Conservation (phyloP, 2,888 invertebrate species). For the Cyclophora punctaria region DNA sequence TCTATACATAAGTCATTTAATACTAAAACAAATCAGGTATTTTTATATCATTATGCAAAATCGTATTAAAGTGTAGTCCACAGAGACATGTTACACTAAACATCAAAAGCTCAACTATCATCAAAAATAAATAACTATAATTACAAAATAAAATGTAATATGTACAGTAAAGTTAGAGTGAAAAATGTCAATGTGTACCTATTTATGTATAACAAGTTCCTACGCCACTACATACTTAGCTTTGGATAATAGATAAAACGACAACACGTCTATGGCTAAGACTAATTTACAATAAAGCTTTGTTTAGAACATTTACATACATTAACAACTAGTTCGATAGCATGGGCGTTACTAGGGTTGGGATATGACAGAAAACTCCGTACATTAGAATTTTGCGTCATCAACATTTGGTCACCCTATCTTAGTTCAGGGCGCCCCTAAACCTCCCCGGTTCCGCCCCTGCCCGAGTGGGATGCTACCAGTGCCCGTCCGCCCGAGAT, state of each 20-base stretch:
- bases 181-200: slow-evolving; percentile 26
- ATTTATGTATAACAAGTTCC: slow-evolving; percentile 42
- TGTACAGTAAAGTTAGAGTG: slow-evolving; percentile 43
- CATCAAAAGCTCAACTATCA: slow-evolving; percentile 55
- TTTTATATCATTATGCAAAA: background rate
- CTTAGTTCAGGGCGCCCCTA: too few species aligned
- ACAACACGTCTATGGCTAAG: slow-evolving; percentile 57
- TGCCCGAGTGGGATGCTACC: background rate
- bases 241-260: slow-evolving; percentile 61
- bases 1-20: too few species aligned
- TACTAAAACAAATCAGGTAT: background rate
- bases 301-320: slow-evolving; percentile 65
- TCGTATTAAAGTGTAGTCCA: too few species aligned
- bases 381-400: background rate
- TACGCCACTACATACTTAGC: slow-evolving; percentile 60
- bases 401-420: too few species aligned
- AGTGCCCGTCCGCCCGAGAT: background rate
- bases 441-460: too few species aligned
- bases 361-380: slow-evolving; percentile 19
- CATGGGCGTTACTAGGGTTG: slow-evolving; percentile 41
- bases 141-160: slow-evolving; percentile 46
- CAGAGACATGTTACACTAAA: slow-evolving; percentile 9
- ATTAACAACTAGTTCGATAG: slow-evolving; percentile 51
- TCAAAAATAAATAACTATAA: slow-evolving; percentile 65
- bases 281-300: slow-evolving; percentile 73